A percentile compares a stretch with the other conserved stretches of the same genome.
These are phyloP conservation scores for Sigmodon hispidus DNA, from an alignment of 2,113 vertebrate genomes.

Conservation along the genomic window DNA sequence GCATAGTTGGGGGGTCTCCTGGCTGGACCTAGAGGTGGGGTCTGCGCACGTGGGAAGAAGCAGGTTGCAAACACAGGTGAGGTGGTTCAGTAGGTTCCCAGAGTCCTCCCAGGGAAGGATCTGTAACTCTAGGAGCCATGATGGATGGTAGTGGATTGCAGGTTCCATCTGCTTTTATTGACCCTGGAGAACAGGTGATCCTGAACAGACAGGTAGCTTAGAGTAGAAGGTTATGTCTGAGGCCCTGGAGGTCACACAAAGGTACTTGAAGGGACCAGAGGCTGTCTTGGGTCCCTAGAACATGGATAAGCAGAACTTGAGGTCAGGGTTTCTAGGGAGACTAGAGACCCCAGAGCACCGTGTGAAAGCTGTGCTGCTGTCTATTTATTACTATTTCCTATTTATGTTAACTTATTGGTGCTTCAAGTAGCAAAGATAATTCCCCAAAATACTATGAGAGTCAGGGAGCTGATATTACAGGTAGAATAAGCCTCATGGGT, in stretches of 20 bases:
- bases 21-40: neutral
- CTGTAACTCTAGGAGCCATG: neutral
- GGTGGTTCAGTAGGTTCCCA: neutral
- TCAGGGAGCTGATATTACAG: conserved; percentile 41
- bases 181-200: neutral
- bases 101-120: neutral
- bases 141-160: neutral
- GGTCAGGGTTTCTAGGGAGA: conserved; percentile 55
- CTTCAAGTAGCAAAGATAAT: conserved; percentile 69
- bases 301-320: conserved; percentile 27
- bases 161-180: neutral
- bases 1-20: neutral
- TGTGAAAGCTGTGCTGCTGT: conserved; percentile 22
- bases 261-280: conserved; percentile 44
- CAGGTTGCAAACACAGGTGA: conserved; percentile 20
- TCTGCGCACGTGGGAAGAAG: neutral
- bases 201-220: neutral
- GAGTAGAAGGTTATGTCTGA: neutral
- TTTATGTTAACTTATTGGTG: conserved; percentile 85
- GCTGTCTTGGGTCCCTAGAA: neutral
- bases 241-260: conserved; percentile 14
- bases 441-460: neutral
- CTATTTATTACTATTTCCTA: conserved; percentile 81
- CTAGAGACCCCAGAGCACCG: conserved; percentile 35
- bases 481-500: neutral